These are phyloP conservation scores for Gymnopithys bicolor DNA, from an alignment of 2,797 vertebrate species.

Conservation along the genomic window DNA sequence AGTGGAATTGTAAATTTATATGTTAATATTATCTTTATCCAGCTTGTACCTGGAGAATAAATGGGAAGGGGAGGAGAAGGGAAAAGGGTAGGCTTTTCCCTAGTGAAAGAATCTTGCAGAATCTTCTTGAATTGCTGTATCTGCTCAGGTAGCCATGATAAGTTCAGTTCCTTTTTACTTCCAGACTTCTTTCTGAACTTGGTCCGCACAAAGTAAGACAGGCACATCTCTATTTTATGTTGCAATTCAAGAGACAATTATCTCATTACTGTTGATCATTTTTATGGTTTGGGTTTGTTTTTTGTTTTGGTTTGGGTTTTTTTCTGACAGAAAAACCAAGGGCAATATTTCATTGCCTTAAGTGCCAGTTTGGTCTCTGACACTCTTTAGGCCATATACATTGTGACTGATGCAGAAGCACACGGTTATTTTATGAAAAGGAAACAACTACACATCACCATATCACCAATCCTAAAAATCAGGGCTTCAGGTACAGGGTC, in stretches of 20 bases:
- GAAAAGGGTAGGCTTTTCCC: background rate
- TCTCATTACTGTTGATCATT: background rate
- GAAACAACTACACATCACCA: background rate
- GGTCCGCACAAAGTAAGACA: background rate
- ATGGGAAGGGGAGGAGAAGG: background rate
- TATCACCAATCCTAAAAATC: rapidly evolving
- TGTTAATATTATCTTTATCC: background rate
- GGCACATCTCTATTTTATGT: background rate
- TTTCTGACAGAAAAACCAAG: background rate
- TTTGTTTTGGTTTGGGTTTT: background rate
- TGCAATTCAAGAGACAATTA: background rate
- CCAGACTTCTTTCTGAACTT: background rate
- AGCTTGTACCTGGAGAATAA: background rate
- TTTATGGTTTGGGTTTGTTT: background rate
- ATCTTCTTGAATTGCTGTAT: background rate
- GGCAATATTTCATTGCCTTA: background rate
- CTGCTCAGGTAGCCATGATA: rapidly evolving
- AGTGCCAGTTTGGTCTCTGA: background rate
- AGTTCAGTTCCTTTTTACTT: background rate
- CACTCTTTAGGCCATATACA: background rate
- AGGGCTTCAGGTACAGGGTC: background rate
- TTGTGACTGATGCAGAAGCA: background rate
- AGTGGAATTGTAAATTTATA: background rate
- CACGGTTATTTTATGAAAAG: background rate
- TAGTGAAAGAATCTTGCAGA: background rate